Evolutionary conservation across 2,113 vertebrate genomes (phyloP), one percentile per base, ranked within the genome.

Genomic region (Thamnaconus septentrionalis): DNA sequence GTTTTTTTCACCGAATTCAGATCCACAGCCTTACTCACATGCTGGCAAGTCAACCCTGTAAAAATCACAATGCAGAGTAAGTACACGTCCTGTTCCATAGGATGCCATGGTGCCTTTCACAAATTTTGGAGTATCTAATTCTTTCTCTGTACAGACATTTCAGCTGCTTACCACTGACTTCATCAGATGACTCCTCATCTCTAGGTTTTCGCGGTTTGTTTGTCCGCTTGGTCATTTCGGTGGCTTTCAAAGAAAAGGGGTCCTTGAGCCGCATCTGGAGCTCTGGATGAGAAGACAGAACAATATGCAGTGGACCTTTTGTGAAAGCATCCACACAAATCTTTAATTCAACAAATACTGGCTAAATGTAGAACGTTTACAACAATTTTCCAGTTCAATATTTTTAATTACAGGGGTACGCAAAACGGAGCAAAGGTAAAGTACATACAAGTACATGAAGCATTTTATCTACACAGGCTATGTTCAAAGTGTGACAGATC

Each of bases 181-280:
- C 97, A 82, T 99, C 97, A 47, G 97, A 98, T 12, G 97, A 98
- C 71, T 98, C 97, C 78, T 98, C 96, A 92, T 98, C 96, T 57
- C 92, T 93, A 41, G 89, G 92, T 74, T 92, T 89, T 59, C 92
- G 91, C 10, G 94, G 92, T 79, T 93, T 95, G 86, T 93, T 97
- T 71, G 89, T 94, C 90, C 93, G 94, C 93, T 94, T 98, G 3
- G 91, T 91, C 93, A 96, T 98, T 67, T 95, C 94, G 9, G 92
- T 78, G 83, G 92, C 87, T 90, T 90, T 86, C 83, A 89, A 82
- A 70, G 91, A 94, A 64, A 94, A 94, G 57, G 95, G 95, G 84
- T 97, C 95, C 83, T 98, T 98, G 71, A 99, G 94, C 91, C 95
- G 93, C 97, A 99, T 99, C 91, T 95, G 95, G 93, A 93, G 92